These are phyloP conservation scores for Rhyacophila brunnea DNA, from an alignment of 1,140 invertebrate species.

Conservation along the genomic window DNA sequence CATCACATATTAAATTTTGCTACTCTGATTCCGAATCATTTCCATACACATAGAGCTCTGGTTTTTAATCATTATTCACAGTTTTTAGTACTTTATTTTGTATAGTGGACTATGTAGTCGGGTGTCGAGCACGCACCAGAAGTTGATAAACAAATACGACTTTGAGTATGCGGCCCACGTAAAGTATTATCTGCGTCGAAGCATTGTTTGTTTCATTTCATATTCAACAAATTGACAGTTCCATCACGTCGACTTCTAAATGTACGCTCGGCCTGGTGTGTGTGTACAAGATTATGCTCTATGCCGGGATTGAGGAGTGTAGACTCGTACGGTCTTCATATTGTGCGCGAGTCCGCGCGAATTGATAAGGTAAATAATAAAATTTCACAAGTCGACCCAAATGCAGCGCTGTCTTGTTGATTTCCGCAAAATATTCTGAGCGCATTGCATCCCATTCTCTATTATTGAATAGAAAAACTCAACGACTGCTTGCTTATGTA, in stretches of 20 bases:
- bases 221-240: background rate
- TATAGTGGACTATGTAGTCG: too few relatives aligned
- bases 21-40: too few relatives aligned
- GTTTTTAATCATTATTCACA: too few relatives aligned
- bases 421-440: too few relatives aligned
- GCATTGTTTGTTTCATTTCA: constrained; percentile 20
- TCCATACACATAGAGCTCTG: too few relatives aligned
- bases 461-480: too few relatives aligned
- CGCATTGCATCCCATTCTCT: too few relatives aligned
- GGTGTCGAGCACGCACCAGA: background rate
- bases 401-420: too few relatives aligned
- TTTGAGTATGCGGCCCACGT: constrained; percentile 10
- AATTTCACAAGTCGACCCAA: background rate
- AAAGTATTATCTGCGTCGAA: constrained; percentile 23
- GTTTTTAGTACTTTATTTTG: too few relatives aligned
- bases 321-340: background rate
- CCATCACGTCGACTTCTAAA: constrained; percentile 5
- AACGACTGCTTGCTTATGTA: too few relatives aligned
- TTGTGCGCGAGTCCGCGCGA: background rate
- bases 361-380: background rate
- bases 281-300: background rate
- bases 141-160: constrained; percentile 10
- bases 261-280: background rate
- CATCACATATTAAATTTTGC: too few relatives aligned
- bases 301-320: background rate